A percentile compares a stretch with the other conserved stretches of the same genome.
Evolutionary conservation across 2,888 invertebrate genomes (phyloP).

Genomic region (Agrochola litura): DNA sequence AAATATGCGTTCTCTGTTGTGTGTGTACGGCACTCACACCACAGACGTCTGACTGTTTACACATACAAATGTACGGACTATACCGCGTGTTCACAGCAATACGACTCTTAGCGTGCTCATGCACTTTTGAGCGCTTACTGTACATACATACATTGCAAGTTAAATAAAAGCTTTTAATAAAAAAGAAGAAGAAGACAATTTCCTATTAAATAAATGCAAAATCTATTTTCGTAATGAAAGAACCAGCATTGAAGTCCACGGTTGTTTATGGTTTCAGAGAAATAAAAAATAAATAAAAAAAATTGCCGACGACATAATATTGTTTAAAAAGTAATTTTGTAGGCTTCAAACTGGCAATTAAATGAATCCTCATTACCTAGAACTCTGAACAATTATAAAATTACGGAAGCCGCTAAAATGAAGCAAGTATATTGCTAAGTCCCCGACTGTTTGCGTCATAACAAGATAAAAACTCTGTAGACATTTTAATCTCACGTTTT

Average conservation of each 20-base stretch:
- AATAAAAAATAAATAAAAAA: background rate
- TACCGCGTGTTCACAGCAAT: too few relatives aligned
- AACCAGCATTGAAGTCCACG: background rate
- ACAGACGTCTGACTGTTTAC: too few relatives aligned
- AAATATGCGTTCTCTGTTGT: too few relatives aligned
- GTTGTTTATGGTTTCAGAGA: background rate
- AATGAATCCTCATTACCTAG: background rate
- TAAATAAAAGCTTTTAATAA: too few relatives aligned
- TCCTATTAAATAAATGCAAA: background rate
- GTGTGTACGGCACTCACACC: too few relatives aligned
- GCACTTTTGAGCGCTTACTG: too few relatives aligned
- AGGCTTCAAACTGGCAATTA: background rate
- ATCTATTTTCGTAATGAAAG: background rate
- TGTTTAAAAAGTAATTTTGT: background rate
- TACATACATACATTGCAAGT: too few relatives aligned
- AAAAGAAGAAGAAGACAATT: background rate
- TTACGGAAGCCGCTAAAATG: conserved; percentile 25
- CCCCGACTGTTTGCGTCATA: conserved; percentile 40
- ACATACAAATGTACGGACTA: too few relatives aligned
- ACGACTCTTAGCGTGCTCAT: too few relatives aligned
- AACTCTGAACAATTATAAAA: background rate
- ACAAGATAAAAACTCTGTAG: conserved; percentile 60
- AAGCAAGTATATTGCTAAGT: conserved; percentile 5
- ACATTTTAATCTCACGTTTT: conserved; percentile 63
- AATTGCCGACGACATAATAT: background rate